Conservation (phyloP, 2,888 invertebrate species). For the Marasmarcha lunaedactyla region DNA sequence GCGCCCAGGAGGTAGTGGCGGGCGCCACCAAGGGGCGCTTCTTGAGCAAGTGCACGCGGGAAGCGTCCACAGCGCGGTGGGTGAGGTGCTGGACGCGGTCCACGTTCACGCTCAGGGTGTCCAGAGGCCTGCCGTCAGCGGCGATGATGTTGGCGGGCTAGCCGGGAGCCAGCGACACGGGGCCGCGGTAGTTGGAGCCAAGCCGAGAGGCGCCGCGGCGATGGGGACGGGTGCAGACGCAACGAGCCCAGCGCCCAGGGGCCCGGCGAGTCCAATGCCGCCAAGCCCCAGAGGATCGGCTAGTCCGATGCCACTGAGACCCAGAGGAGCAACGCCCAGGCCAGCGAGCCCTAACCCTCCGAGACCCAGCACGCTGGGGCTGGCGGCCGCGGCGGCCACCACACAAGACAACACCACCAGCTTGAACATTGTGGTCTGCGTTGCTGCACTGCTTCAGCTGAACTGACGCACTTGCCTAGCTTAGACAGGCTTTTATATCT, state of each 20-base stretch:
- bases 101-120: constrained; percentile 56
- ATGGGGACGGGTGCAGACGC: constrained; percentile 14
- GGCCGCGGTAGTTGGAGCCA: constrained; percentile 48
- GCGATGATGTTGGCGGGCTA: constrained; percentile 57
- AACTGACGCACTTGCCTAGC: constrained; percentile 32
- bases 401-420: constrained; percentile 75
- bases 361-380: constrained; percentile 31
- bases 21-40: constrained; percentile 43
- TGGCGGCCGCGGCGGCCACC: constrained; percentile 68
- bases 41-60: constrained; percentile 31
- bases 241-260: not conserved
- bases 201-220: constrained; percentile 13
- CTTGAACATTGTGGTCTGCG: constrained; percentile 69
- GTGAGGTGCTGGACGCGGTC: constrained; percentile 55
- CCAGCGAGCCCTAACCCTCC: no score
- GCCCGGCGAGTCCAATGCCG: not conserved
- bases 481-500: not conserved
- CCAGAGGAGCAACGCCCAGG: not conserved
- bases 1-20: constrained; percentile 22
- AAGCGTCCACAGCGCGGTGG: constrained; percentile 37
- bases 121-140: constrained; percentile 56
- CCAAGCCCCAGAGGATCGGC: not conserved
- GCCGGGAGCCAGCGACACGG: constrained; percentile 50
- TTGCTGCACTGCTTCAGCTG: constrained; percentile 42
- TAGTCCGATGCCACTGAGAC: not conserved